A percentile compares a stretch with the other conserved stretches of the same genome.
phyloP scores from a whole-genome alignment of 1,140 invertebrate species.

The Mactra quadrangularis region DNA sequence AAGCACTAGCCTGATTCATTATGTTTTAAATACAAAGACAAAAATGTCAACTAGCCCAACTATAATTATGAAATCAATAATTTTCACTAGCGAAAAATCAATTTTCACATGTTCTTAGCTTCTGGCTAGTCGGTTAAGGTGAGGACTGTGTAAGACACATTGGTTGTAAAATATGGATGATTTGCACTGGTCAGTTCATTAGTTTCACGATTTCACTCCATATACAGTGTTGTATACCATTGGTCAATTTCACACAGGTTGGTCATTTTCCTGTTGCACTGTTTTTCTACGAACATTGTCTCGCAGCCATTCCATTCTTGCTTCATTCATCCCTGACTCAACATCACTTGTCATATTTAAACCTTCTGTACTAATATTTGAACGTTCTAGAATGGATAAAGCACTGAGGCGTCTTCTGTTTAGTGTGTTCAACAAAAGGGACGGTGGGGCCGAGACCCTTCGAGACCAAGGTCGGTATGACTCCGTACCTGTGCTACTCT shows the following conservation, averaged over 20 bases:
- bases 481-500: neutral
- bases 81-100: too few relatives aligned
- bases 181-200: too few relatives aligned
- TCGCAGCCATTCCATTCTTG: constrained; percentile 48
- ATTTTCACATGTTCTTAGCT: too few relatives aligned
- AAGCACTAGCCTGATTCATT: too few relatives aligned
- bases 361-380: constrained; percentile 52
- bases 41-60: too few relatives aligned
- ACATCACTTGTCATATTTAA: constrained; percentile 36
- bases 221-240: too few relatives aligned
- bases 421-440: constrained; percentile 17
- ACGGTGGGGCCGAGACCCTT: constrained; percentile 31
- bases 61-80: too few relatives aligned
- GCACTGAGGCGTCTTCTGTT: constrained; percentile 38
- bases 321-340: constrained; percentile 51
- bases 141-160: too few relatives aligned
- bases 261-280: neutral
- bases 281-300: constrained; percentile 40
- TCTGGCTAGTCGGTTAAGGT: too few relatives aligned
- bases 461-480: neutral
- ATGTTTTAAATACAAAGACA: too few relatives aligned
- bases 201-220: too few relatives aligned
- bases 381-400: constrained; percentile 48
- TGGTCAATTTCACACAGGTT: constrained; percentile 16
- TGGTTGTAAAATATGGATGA: too few relatives aligned